These are phyloP conservation scores for Hyles euphorbiae DNA, from an alignment of 1,140 invertebrate genomes.

Conservation along the genomic window DNA sequence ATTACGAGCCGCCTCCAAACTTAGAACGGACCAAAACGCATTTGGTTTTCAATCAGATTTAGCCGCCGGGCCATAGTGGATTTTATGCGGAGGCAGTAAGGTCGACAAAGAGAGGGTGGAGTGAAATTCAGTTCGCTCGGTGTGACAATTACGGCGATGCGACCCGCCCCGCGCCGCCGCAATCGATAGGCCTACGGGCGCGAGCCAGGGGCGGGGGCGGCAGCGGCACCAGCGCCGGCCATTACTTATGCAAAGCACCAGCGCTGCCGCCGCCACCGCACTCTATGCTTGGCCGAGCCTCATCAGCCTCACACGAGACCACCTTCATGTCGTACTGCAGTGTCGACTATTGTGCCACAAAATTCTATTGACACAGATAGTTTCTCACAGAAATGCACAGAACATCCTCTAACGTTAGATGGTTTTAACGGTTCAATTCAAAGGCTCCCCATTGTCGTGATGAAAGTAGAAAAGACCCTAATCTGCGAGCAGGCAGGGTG, in stretches of 20 bases:
- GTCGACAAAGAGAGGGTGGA: slow-evolving; percentile 54
- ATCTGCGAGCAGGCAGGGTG: slow-evolving; percentile 46
- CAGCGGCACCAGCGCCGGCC: slow-evolving; percentile 35
- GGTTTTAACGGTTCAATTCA: no score
- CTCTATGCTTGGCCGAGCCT: neutral
- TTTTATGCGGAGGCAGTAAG: slow-evolving; percentile 57
- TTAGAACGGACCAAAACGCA: slow-evolving; percentile 69
- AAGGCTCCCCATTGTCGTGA: no score
- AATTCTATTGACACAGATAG: no score
- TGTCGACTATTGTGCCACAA: no score
- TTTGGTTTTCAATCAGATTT: slow-evolving; percentile 58
- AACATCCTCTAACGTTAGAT: no score
- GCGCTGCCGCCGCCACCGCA: slow-evolving; percentile 25
- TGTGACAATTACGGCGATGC: slow-evolving; percentile 73
- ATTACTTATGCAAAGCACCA: slow-evolving; percentile 73
- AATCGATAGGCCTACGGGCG: slow-evolving; percentile 71
- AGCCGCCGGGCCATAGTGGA: slow-evolving; percentile 30
- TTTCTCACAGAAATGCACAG: no score
- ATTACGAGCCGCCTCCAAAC: slow-evolving; percentile 70
- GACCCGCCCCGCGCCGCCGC: slow-evolving; percentile 68
- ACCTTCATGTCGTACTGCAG: no score
- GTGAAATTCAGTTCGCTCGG: slow-evolving; percentile 58
- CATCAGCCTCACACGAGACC: neutral
- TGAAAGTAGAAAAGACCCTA: slow-evolving; percentile 31
- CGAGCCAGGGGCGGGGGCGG: slow-evolving; percentile 27